Conservation (phyloP, 2,113 vertebrate species). For the Etheostoma spectabile region DNA sequence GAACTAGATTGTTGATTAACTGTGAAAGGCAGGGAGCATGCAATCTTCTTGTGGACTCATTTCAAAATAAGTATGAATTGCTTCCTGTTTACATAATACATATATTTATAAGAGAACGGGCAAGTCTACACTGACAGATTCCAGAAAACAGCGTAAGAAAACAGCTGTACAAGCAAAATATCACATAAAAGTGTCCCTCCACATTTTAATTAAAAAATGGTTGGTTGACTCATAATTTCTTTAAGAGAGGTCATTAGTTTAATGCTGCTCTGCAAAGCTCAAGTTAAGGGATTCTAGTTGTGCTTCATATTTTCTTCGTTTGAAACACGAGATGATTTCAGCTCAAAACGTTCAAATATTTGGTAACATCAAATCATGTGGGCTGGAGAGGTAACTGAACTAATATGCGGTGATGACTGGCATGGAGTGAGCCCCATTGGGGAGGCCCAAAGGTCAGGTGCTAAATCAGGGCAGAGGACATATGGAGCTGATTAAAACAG, state of each 20-base stretch:
- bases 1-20: slow-evolving; percentile 6
- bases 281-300: not conserved
- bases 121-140: not conserved
- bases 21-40: not conserved
- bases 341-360: not conserved
- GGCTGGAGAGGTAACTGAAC: slow-evolving; percentile 44
- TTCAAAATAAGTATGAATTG: too few relatives aligned
- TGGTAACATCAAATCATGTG: slow-evolving; percentile 11
- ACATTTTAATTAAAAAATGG: slow-evolving; percentile 3
- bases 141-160: not conserved
- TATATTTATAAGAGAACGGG: not conserved
- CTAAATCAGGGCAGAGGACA: slow-evolving; percentile 58
- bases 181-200: not conserved
- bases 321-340: not conserved
- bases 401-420: slow-evolving; percentile 7
- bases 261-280: not conserved
- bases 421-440: not conserved
- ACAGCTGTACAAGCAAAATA: not conserved
- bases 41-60: not conserved
- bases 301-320: slow-evolving; percentile 14
- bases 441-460: slow-evolving; percentile 63
- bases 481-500: slow-evolving; percentile 72
- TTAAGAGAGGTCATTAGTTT: slow-evolving; percentile 3
- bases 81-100: not conserved
- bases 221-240: not conserved